Evolutionary conservation across 2,797 vertebrate species (phyloP).

Genomic region (Acipenser oxyrinchus): DNA sequence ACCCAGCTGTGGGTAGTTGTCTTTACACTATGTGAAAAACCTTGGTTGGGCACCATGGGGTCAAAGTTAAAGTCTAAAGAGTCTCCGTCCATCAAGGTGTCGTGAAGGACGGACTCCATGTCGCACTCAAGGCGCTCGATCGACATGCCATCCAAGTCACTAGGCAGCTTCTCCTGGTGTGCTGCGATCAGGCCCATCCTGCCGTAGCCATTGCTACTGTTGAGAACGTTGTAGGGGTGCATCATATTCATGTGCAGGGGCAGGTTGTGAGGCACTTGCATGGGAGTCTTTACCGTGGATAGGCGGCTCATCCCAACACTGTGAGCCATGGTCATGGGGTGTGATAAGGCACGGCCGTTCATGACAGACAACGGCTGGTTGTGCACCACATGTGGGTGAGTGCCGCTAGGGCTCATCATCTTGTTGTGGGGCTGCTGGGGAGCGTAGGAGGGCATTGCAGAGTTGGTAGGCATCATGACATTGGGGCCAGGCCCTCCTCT

Average conservation of each 20-base stretch:
- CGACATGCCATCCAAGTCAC: slow-evolving; percentile 95
- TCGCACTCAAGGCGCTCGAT: slow-evolving; percentile 95
- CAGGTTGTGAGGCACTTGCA: slow-evolving; percentile 83
- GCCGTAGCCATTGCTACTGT: slow-evolving; percentile 82
- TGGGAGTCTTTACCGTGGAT: slow-evolving; percentile 66
- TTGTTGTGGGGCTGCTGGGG: slow-evolving; percentile 42
- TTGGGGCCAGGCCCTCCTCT: slow-evolving; percentile 53
- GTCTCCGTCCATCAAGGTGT: slow-evolving; percentile 96
- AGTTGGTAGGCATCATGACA: slow-evolving; percentile 56
- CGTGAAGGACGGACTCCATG: slow-evolving; percentile 94
- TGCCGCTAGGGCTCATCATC: slow-evolving; percentile 56
- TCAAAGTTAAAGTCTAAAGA: slow-evolving; percentile 98
- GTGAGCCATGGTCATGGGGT: slow-evolving; percentile 69
- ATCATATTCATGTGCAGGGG: slow-evolving; percentile 66
- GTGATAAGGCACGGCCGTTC: slow-evolving; percentile 80
- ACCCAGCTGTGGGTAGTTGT: slow-evolving; percentile 98
- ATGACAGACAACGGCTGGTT: slow-evolving; percentile 64
- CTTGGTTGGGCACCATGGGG: slow-evolving; percentile 83
- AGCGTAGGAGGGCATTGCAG: slow-evolving; percentile 50
- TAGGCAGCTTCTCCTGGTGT: slow-evolving; percentile 90
- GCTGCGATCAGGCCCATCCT: slow-evolving; percentile 62
- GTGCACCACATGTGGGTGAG: slow-evolving; percentile 71
- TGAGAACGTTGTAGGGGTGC: slow-evolving; percentile 64
- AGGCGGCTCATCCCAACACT: slow-evolving; percentile 54
- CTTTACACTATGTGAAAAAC: slow-evolving; percentile 88